Evolutionary conservation across 2,888 invertebrate species (phyloP), one percentile per base, ranked within the genome.

Genomic region (Platycheirus albimanus): DNA sequence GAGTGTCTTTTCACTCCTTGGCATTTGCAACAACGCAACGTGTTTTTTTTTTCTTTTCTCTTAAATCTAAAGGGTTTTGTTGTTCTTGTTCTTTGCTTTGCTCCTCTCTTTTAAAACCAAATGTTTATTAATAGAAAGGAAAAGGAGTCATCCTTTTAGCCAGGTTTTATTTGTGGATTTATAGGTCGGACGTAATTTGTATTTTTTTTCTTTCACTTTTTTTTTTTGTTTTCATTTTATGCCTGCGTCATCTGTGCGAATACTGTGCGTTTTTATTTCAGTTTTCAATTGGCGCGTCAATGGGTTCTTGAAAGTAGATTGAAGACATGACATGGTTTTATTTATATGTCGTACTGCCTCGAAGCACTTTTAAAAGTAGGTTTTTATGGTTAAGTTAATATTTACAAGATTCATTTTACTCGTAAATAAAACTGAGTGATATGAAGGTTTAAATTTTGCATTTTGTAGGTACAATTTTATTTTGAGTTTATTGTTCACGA

Each of bases 141-240:
- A 77, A 72, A 71, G 38, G 43, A 77, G 70, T 71, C 70, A 58
- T 66, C 43, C 49, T 54, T 45, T 70, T 66, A 19, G 7, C 30
- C 17, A 15, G 47, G 76, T 81, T 77, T 71, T 81, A 81, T 81
- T 66, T 81, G 76, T 81, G 63, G 77, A 77, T 81, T 81, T 77
- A 81, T 81, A 81, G 81, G 81, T 81, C 81, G 81, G 71, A 54
- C 54, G 63, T 67, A 66, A 76, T 71, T 81, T 76, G 64, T 75
- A 51, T 54, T 19, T 7, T 13, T 36, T n/a, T 36, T 36, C n/a
- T n/a, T n/a, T n/a, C n/a, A n/a, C n/a, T n/a, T n/a, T 54, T 19
- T 7, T 13, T 36, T n/a, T 36, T 36, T 54, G n/a, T 8, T 4
- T 15, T 6, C 2, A 28, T 41, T 43, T 43, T 24, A 30, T 41